Conservation (phyloP, 2,888 invertebrate genomes). For the Sericinus montela region DNA sequence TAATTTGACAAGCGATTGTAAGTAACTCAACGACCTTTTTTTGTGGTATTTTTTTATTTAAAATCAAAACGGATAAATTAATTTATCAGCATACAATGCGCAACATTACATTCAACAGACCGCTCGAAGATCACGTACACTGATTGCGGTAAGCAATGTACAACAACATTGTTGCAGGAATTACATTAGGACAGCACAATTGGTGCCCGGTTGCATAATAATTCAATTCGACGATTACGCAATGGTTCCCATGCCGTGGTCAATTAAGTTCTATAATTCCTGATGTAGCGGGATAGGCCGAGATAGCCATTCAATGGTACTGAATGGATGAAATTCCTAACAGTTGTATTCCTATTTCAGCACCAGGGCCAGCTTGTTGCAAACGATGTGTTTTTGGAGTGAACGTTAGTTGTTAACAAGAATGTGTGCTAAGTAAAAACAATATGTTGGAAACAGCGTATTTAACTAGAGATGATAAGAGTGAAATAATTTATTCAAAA, state of each 20-base stretch:
- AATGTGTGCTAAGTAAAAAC: neutral
- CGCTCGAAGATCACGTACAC: neutral
- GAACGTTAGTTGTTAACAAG: neutral
- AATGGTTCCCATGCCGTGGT: slow-evolving; percentile 31
- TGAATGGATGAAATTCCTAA: slow-evolving; percentile 47
- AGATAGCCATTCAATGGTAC: slow-evolving; percentile 31
- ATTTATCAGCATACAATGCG: slow-evolving; percentile 4
- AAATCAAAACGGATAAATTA: neutral
- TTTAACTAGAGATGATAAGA: neutral
- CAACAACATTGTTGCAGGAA: slow-evolving; percentile 2
- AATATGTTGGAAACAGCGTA: neutral
- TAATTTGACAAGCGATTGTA: slow-evolving; percentile 46
- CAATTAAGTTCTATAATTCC: slow-evolving; percentile 33
- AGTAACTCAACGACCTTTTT: slow-evolving; percentile 1
- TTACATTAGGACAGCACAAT: slow-evolving; percentile 13
- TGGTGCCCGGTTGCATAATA: slow-evolving; percentile 16
- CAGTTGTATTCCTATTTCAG: slow-evolving; percentile 43
- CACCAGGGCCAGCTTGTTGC: slow-evolving; percentile 19
- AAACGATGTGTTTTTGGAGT: slow-evolving; percentile 23
- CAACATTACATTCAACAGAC: neutral
- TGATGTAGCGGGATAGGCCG: slow-evolving; percentile 32
- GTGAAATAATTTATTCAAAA: too few relatives aligned
- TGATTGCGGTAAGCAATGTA: slow-evolving; percentile 3
- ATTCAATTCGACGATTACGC: slow-evolving; percentile 27
- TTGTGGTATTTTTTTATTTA: neutral